Percentiles rank a stretch among this genome's conserved stretches.
Evolutionary conservation across 2,888 invertebrate genomes (phyloP).

Genomic region (Spatulosminthurus flaviceps): DNA sequence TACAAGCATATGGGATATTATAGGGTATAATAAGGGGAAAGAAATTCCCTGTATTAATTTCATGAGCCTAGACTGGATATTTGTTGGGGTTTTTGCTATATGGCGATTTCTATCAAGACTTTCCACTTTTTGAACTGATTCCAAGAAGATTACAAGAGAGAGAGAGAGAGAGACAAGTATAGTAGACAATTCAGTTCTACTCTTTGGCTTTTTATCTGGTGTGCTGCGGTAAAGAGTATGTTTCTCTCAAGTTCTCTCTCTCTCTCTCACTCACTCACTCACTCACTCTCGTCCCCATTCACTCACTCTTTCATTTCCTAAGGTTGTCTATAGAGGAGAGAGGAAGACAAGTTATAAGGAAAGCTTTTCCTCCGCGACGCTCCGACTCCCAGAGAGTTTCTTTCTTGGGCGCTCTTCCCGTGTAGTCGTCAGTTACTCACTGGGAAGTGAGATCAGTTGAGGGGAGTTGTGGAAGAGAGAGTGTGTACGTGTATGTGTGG

Average conservation of each 20-base stretch:
- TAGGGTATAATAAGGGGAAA: too few species aligned
- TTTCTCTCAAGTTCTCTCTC: neutral
- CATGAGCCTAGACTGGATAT: conserved; percentile 47
- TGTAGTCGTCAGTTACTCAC: neutral
- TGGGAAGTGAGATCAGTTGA: neutral
- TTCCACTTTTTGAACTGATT: conserved; percentile 50
- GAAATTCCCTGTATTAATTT: conserved; percentile 50
- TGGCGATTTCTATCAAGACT: conserved; percentile 49
- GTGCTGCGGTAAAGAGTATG: conserved; percentile 10
- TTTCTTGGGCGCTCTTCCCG: neutral
- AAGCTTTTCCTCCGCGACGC: too few species aligned
- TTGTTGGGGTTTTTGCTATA: too few species aligned
- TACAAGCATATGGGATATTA: too few species aligned
- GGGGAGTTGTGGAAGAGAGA: neutral
- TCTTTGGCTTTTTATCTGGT: conserved; percentile 22
- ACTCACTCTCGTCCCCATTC: neutral
- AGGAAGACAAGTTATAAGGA: too few species aligned
- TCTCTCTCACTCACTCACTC: neutral
- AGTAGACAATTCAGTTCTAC: conserved; percentile 52
- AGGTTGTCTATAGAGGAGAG: too few species aligned
- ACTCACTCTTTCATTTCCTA: neutral
- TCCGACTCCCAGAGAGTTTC: neutral
- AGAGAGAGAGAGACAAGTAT: too few species aligned
- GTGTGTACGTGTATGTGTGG: neutral
- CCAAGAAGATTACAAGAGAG: conserved; percentile 54